Percentiles rank a stretch among this genome's conserved stretches.
phyloP scores from a whole-genome alignment of 2,113 vertebrate genomes.

The Mionectes macconnelli region DNA sequence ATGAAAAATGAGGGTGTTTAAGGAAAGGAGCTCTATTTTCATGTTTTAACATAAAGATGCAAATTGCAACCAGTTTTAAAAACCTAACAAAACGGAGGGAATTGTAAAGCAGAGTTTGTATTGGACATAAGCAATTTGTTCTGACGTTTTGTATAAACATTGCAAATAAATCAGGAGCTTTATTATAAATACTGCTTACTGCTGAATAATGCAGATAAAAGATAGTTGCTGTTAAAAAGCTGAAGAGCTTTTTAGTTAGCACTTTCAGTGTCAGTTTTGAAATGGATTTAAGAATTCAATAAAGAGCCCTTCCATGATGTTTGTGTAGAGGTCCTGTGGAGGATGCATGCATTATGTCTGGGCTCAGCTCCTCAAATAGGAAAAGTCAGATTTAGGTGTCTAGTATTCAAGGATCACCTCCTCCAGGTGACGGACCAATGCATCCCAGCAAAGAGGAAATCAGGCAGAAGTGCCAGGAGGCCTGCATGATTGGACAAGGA shows the following conservation, averaged over 20 bases:
- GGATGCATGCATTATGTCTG: background rate
- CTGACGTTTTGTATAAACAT: conserved; percentile 4
- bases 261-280: background rate
- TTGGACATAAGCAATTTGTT: background rate
- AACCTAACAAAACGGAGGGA: background rate
- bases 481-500: background rate
- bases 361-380: background rate
- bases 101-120: background rate
- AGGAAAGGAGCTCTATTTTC: background rate
- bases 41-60: conserved; percentile 22
- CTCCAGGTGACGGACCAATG: background rate
- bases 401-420: background rate
- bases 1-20: background rate
- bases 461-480: background rate
- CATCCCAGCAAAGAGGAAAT: background rate
- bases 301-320: background rate
- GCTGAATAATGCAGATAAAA: background rate
- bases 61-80: background rate
- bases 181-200: background rate
- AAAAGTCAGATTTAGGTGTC: background rate
- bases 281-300: background rate
- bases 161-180: conserved; percentile 20
- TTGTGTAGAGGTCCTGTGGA: background rate
- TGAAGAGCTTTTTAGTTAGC: background rate
- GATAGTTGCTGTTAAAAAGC: background rate